These are phyloP conservation scores for Conus canariensis DNA, from an alignment of 2,888 invertebrate genomes.

Conservation along the genomic window DNA sequence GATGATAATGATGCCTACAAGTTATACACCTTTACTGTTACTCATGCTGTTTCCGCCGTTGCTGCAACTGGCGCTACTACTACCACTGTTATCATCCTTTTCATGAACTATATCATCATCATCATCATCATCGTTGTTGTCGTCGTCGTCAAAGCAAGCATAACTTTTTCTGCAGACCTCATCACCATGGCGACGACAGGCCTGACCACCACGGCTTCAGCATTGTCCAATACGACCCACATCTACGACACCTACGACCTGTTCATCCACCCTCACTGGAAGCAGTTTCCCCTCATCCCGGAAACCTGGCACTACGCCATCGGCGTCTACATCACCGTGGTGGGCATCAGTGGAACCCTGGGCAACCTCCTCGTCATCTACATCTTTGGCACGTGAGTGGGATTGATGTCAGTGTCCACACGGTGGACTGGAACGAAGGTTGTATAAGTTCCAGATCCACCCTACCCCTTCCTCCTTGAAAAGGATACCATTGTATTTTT, in stretches of 20 bases:
- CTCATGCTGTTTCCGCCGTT: too few species aligned
- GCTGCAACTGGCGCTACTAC: too few species aligned
- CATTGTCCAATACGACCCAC: conserved; percentile 57
- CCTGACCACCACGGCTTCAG: conserved; percentile 13
- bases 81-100: too few species aligned
- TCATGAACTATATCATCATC: too few species aligned
- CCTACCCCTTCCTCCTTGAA: too few species aligned
- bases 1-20: too few species aligned
- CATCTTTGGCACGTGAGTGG: conserved; percentile 71
- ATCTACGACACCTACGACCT: conserved; percentile 63
- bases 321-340: conserved; percentile 83
- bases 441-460: too few species aligned
- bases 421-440: too few species aligned
- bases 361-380: conserved; percentile 74
- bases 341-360: conserved; percentile 79
- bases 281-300: conserved; percentile 67
- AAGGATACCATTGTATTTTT: too few species aligned
- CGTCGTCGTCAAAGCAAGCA: neutral
- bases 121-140: too few species aligned
- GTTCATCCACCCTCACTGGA: conserved; percentile 73
- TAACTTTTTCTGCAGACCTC: neutral
- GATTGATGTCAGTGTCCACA: too few species aligned
- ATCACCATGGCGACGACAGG: conserved; percentile 22
- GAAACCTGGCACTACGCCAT: conserved; percentile 69
- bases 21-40: too few species aligned